Conservation (phyloP, 2,797 vertebrate genomes). For the Scomberomorus guttatus region DNA sequence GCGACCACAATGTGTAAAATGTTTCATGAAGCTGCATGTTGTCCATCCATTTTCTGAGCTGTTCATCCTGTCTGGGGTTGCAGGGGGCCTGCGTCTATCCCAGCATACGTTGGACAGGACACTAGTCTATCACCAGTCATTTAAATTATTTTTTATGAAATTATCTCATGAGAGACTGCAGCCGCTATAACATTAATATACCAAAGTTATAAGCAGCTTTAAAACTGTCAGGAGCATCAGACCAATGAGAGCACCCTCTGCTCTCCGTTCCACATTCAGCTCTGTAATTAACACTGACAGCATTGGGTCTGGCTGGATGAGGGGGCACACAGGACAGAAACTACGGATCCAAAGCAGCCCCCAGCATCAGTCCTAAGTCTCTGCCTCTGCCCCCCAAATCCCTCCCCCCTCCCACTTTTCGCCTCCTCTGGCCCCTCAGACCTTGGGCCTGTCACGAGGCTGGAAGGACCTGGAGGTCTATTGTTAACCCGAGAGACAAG, state of each 20-base stretch:
- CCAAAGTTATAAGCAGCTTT: slow-evolving; percentile 32
- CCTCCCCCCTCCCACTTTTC: slow-evolving; percentile 11
- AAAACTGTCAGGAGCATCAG: slow-evolving; percentile 50
- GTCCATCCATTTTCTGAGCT: not conserved
- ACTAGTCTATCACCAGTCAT: slow-evolving; percentile 4
- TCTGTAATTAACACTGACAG: slow-evolving; percentile 82
- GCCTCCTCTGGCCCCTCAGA: slow-evolving; percentile 60
- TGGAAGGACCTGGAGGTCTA: slow-evolving; percentile 69
- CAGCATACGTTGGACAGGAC: not conserved
- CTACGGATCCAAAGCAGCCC: slow-evolving; percentile 47
- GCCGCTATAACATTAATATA: slow-evolving; percentile 34
- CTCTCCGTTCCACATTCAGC: slow-evolving; percentile 76
- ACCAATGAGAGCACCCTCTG: slow-evolving; percentile 53
- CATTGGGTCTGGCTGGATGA: slow-evolving; percentile 61
- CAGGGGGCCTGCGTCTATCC: not conserved
- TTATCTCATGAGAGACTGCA: slow-evolving; percentile 1
- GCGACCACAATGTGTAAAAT: not conserved
- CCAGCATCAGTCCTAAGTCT: slow-evolving; percentile 56
- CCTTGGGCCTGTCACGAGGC: slow-evolving; percentile 75
- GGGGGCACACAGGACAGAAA: slow-evolving; percentile 62
- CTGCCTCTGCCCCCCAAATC: slow-evolving; percentile 28
- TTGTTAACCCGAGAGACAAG: slow-evolving; percentile 78
- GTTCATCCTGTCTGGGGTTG: not conserved
- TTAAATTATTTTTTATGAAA: not conserved
- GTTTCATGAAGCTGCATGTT: not conserved